These are phyloP conservation scores for Athalia circularis DNA, from an alignment of 2,888 invertebrate species.

Conservation along the genomic window DNA sequence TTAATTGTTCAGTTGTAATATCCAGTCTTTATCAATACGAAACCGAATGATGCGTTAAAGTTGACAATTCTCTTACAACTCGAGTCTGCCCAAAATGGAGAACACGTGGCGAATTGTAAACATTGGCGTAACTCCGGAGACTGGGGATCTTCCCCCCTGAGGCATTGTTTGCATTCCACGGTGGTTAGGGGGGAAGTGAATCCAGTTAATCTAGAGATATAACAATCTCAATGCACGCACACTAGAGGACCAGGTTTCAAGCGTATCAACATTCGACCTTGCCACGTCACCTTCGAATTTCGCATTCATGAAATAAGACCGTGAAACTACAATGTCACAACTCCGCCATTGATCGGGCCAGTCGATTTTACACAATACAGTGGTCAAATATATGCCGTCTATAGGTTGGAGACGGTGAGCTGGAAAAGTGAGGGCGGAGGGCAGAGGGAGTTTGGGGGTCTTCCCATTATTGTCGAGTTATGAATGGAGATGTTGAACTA, in stretches of 20 bases:
- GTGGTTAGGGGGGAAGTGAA: too few relatives aligned
- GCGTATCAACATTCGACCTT: too few relatives aligned
- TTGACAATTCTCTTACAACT: slow-evolving; percentile 1
- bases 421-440: not conserved
- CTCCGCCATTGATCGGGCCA: too few relatives aligned
- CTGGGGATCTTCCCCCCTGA: not conserved
- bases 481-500: slow-evolving; percentile 48
- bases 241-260: too few relatives aligned
- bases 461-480: slow-evolving; percentile 42
- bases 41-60: not conserved
- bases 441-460: slow-evolving; percentile 5
- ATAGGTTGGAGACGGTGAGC: not conserved
- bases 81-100: not conserved
- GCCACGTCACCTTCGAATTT: too few relatives aligned
- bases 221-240: too few relatives aligned
- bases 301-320: too few relatives aligned
- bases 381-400: not conserved
- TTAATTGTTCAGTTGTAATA: too few relatives aligned
- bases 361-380: not conserved
- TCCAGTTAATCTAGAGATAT: too few relatives aligned
- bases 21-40: not conserved
- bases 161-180: too few relatives aligned
- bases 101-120: slow-evolving; percentile 13
- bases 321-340: too few relatives aligned
- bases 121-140: not conserved